These are phyloP conservation scores for Pentalonia nigronervosa DNA, from an alignment of 1,140 invertebrate species.

Conservation along the genomic window DNA sequence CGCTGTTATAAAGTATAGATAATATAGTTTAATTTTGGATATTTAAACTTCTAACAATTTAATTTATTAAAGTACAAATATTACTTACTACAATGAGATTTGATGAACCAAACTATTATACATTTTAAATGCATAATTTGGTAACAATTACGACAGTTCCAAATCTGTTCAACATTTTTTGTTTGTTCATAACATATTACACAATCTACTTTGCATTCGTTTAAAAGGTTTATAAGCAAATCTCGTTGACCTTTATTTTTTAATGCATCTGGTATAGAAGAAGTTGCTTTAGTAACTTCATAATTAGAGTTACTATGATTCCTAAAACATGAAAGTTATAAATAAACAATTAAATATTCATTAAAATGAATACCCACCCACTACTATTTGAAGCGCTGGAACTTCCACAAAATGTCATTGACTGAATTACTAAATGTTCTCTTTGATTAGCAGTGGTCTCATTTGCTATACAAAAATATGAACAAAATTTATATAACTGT, in stretches of 20 bases:
- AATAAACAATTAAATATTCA: not conserved
- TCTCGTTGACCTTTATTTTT: conserved; percentile 72
- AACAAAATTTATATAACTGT: not conserved
- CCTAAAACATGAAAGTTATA: not conserved
- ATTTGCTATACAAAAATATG: not conserved
- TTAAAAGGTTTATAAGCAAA: conserved; percentile 80
- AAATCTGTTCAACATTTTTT: conserved; percentile 79
- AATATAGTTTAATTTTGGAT: not conserved
- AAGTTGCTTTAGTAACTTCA: not conserved
- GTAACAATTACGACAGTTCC: conserved; percentile 90
- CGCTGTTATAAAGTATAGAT: not conserved
- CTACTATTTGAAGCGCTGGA: not conserved
- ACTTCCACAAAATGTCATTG: not conserved
- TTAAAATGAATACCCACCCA: not conserved
- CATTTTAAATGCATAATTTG: conserved; percentile 91
- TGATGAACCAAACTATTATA: conserved; percentile 88
- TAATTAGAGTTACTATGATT: conserved; percentile 2
- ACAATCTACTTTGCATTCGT: conserved; percentile 82
- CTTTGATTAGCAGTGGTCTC: not conserved
- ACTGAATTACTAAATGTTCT: not conserved
- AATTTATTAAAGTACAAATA: not conserved
- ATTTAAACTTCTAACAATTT: not conserved
- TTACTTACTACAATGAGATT: conserved; percentile 75
- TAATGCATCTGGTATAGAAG: conserved; percentile 60
- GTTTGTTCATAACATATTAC: conserved; percentile 91